Evolutionary conservation across 1,140 invertebrate species (phyloP), one percentile per base, ranked within the genome.

Genomic region (Lerema accius): DNA sequence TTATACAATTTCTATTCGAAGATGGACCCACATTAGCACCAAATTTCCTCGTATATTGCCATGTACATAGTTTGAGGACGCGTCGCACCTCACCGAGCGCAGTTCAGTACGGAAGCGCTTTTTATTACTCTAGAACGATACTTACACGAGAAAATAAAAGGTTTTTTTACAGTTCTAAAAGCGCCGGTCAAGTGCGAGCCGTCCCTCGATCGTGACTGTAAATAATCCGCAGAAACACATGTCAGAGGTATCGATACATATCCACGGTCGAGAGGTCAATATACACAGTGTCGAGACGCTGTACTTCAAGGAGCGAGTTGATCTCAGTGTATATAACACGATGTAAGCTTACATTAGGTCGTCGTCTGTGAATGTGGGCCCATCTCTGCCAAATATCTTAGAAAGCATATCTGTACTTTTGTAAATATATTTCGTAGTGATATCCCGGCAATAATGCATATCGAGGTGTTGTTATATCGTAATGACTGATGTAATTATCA

Each of bases 401-500:
- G 53, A 58, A 71, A 74, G 74, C 78, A 73, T 82, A 76, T 75
- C 72, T 73, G 65, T 69, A 63, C 59, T 69, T 58, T 71, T 80
- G 79, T 82, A 80, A 76, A 82, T 77, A 78, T 69, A 58, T 71
- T 73, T 65, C 67, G 56, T 79, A 78, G 84, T 81, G 78, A 89
- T 85, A 81, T 82, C 84, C 87, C 85, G 87, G 87, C 87, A 86
- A 88, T 84, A 82, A 90, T 88, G 85, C 85, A 83, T 86, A 86
- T 89, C 83, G 84, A 78, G 65, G 74, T 77, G 67, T 78, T 69
- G 45, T 58, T 58, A 43, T 15, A 43, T 56, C 55, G 62, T 77
- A 71, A 79, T 69, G 84, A 86, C 84, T 85, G 84, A 84, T 82
- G 76, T 76, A 73, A 66, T 70, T 63, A 69, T 71, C 68, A 43